Percentiles rank a stretch among this genome's conserved stretches.
Conservation (phyloP, 2,888 invertebrate species). For the Drosophila antonietae region DNA sequence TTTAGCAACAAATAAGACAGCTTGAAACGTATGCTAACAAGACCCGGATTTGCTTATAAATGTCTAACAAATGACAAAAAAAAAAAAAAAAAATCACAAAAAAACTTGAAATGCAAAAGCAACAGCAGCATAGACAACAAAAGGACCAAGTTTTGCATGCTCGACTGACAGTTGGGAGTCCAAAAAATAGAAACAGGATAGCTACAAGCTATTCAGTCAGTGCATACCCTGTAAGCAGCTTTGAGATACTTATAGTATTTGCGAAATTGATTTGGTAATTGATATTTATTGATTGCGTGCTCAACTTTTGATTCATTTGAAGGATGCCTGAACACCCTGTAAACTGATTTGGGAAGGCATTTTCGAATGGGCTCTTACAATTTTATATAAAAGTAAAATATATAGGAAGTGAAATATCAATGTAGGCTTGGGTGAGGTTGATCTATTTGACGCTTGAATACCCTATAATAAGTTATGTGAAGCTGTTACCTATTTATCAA, state of each 20-base stretch:
- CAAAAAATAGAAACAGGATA: slow-evolving; percentile 24
- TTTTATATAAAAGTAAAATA: too few relatives aligned
- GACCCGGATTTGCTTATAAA: slow-evolving; percentile 70
- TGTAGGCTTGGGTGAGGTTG: neutral
- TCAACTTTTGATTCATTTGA: neutral
- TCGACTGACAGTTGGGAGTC: slow-evolving; percentile 11
- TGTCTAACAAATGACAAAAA: slow-evolving; percentile 71
- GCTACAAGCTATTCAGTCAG: neutral
- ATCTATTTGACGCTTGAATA: neutral
- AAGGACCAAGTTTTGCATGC: slow-evolving; percentile 55
- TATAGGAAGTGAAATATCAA: neutral
- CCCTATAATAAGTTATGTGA: neutral
- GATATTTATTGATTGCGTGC: neutral
- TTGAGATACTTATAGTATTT: neutral
- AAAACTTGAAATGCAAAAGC: slow-evolving; percentile 9
- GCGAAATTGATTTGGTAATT: neutral
- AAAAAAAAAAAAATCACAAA: neutral
- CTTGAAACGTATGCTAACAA: slow-evolving; percentile 55
- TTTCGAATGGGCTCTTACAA: neutral
- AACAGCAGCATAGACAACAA: slow-evolving; percentile 17
- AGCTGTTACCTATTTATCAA: too few relatives aligned
- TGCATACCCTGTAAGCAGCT: slow-evolving; percentile 4
- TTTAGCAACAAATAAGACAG: slow-evolving; percentile 45
- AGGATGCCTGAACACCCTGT: neutral
- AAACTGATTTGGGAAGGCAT: neutral